A percentile compares a stretch with the other conserved stretches of the same genome.
Evolutionary conservation across 2,888 invertebrate genomes (phyloP).

Genomic region (Tipula confusa): DNA sequence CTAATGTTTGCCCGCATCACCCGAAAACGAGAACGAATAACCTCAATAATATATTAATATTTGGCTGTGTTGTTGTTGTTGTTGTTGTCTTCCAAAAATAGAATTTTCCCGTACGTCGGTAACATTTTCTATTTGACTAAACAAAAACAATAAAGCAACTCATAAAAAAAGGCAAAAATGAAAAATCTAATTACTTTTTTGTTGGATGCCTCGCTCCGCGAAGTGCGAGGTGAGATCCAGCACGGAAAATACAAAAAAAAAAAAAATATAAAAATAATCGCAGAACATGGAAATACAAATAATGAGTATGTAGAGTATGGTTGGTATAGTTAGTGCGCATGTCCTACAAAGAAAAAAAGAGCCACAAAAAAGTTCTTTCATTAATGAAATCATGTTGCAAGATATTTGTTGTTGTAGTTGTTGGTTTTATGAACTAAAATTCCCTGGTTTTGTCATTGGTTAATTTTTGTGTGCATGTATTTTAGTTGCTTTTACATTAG

Average conservation of each 20-base stretch:
- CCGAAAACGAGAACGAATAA: too few relatives aligned
- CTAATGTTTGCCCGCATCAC: neutral
- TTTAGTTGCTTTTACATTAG: neutral
- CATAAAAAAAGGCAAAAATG: neutral
- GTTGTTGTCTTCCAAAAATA: constrained; percentile 4
- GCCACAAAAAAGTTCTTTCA: neutral
- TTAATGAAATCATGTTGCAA: neutral
- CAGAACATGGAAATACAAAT: neutral
- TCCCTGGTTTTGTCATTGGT: neutral
- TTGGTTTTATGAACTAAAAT: neutral
- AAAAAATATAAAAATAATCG: neutral
- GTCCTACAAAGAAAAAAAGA: neutral
- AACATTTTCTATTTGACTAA: neutral
- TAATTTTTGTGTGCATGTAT: neutral
- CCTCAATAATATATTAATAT: neutral
- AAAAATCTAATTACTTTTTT: neutral
- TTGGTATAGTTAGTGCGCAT: neutral
- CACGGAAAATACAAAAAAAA: too few relatives aligned
- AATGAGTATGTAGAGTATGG: neutral
- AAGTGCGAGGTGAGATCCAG: neutral
- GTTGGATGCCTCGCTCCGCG: neutral
- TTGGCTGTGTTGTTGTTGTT: too few relatives aligned
- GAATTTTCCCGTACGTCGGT: neutral
- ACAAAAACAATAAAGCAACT: neutral
- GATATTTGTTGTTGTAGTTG: neutral